phyloP scores from a whole-genome alignment of 1,140 invertebrate species.

The Atta cephalotes region DNA sequence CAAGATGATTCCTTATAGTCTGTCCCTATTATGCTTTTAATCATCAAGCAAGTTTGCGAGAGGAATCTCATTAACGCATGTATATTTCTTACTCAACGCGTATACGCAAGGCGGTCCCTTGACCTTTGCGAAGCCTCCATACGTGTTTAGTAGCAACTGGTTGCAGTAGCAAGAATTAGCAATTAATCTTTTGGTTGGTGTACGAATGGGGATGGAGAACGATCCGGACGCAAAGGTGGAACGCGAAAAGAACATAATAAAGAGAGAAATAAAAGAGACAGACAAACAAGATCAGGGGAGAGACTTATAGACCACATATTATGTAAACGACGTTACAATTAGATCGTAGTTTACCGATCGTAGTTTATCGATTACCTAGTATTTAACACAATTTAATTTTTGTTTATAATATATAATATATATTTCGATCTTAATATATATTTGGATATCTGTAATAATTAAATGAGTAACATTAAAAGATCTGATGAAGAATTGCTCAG shows the following conservation, averaged over 20 bases:
- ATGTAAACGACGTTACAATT: conserved; percentile 85
- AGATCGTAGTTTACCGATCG: conserved; percentile 80
- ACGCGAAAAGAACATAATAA: conserved; percentile 64
- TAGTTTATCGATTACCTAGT: conserved; percentile 79
- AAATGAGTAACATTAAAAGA: neutral
- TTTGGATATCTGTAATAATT: neutral
- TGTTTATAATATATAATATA: neutral
- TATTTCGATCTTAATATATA: neutral
- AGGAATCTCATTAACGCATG: conserved; percentile 67
- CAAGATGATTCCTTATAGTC: conserved; percentile 40
- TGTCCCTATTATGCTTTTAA: conserved; percentile 62
- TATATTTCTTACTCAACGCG: conserved; percentile 57
- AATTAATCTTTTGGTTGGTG: conserved; percentile 80
- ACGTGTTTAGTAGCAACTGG: conserved; percentile 79
- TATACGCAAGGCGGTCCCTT: conserved; percentile 61
- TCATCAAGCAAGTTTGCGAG: conserved; percentile 51
- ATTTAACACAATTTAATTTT: conserved; percentile 79
- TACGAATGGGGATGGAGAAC: conserved; percentile 60
- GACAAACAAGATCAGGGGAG: conserved; percentile 50
- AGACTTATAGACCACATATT: conserved; percentile 79
- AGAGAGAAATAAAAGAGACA: conserved; percentile 46
- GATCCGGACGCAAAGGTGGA: conserved; percentile 64
- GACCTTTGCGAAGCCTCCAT: conserved; percentile 68
- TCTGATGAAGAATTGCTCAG: neutral
- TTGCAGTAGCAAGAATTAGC: conserved; percentile 82